Conservation (phyloP, 2,888 invertebrate species). For the Athrips mouffetella region DNA sequence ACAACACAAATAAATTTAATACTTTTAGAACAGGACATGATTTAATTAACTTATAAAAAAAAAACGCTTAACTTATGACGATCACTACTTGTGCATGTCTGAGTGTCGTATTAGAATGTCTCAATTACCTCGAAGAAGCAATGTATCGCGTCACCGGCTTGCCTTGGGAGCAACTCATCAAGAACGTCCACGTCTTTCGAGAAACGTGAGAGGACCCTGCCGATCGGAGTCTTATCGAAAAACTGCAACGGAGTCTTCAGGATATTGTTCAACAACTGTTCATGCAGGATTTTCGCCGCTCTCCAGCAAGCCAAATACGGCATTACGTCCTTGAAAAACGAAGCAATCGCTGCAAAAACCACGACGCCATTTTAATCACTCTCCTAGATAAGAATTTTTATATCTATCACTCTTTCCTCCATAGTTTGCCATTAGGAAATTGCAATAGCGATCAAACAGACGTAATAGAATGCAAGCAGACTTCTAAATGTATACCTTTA, state of each 20-base stretch:
- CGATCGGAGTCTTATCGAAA: constrained; percentile 88
- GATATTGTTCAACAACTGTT: constrained; percentile 78
- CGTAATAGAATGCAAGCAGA: too few relatives aligned
- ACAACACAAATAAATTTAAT: too few relatives aligned
- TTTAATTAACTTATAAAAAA: too few relatives aligned
- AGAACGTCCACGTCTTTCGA: constrained; percentile 86
- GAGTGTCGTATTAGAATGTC: too few relatives aligned
- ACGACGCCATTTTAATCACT: constrained; percentile 23
- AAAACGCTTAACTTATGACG: background rate
- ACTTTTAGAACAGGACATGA: too few relatives aligned
- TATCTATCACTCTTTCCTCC: too few relatives aligned
- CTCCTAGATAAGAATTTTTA: too few relatives aligned
- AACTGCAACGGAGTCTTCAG: constrained; percentile 84
- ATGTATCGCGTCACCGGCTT: constrained; percentile 82
- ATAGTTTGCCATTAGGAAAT: too few relatives aligned
- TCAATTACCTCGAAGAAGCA: constrained; percentile 84
- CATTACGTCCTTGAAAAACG: constrained; percentile 82
- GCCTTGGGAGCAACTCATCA: constrained; percentile 83
- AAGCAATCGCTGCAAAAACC: constrained; percentile 82
- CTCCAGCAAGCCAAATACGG: constrained; percentile 83
- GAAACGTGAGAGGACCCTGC: constrained; percentile 85
- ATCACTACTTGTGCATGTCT: background rate
- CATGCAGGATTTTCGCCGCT: constrained; percentile 81
- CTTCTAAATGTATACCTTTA: too few relatives aligned
- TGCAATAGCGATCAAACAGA: too few relatives aligned